phyloP scores from a whole-genome alignment of 2,888 invertebrate genomes.

The Tenthredo amoena region DNA sequence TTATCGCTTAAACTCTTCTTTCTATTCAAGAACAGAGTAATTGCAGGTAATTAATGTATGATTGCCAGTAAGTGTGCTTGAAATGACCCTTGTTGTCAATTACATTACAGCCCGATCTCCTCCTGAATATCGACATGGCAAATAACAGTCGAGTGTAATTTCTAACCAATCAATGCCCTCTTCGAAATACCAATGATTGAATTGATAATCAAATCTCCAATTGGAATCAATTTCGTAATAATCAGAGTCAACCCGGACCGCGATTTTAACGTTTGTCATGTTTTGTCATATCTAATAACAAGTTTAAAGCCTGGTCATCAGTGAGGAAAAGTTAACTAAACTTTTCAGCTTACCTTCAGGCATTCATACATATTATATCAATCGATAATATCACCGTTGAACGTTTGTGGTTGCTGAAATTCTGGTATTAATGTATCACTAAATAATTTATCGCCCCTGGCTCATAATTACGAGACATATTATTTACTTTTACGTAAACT shows the following conservation, averaged over 20 bases:
- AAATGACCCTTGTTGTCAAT: slow-evolving; percentile 1
- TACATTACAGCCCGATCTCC: not conserved
- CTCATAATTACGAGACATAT: not conserved
- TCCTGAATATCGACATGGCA: slow-evolving; percentile 6
- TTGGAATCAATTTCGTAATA: not conserved
- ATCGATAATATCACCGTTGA: not conserved
- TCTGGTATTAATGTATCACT: not conserved
- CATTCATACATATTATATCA: not conserved
- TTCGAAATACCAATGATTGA: slow-evolving; percentile 9
- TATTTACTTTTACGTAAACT: not conserved
- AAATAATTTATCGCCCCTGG: not conserved
- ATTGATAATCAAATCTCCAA: not conserved
- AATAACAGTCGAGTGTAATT: not conserved
- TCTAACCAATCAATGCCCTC: not conserved
- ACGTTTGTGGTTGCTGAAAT: not conserved
- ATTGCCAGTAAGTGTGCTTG: not conserved
- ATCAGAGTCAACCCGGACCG: not conserved
- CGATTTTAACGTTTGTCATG: not conserved
- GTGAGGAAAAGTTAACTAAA: not conserved
- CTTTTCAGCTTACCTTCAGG: not conserved
- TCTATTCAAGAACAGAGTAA: not conserved
- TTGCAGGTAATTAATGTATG: not conserved
- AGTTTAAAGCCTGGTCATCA: not conserved
- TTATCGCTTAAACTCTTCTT: not conserved
- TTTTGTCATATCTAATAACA: not conserved